phyloP scores from a whole-genome alignment of 2,797 vertebrate genomes.

The Phalanger gymnotis region DNA sequence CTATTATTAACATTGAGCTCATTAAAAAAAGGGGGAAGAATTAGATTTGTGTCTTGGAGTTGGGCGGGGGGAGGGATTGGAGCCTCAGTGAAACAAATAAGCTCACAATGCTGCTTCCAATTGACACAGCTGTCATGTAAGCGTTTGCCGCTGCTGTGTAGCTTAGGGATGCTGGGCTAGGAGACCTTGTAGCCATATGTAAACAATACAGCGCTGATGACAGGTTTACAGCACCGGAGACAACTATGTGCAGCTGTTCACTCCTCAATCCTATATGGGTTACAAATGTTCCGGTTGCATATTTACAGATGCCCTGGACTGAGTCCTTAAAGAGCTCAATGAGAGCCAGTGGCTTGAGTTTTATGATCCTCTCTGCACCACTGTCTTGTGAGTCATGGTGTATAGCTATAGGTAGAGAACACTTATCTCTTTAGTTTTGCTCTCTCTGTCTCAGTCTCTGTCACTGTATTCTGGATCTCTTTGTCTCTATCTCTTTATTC shows the following conservation, averaged over 20 bases:
- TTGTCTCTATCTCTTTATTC: not conserved
- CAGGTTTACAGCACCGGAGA: slow-evolving; percentile 85
- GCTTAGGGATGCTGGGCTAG: slow-evolving; percentile 74
- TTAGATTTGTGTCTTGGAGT: slow-evolving; percentile 83
- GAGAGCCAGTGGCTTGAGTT: slow-evolving; percentile 5
- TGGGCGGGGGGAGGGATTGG: slow-evolving; percentile 48
- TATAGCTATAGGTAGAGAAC: accelerated
- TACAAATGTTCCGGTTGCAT: slow-evolving; percentile 77
- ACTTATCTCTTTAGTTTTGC: not conserved
- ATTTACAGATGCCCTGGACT: slow-evolving; percentile 68
- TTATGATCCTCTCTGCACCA: slow-evolving; percentile 13
- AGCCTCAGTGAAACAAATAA: slow-evolving; percentile 80
- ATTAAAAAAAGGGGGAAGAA: slow-evolving; percentile 82
- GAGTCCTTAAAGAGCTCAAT: not conserved
- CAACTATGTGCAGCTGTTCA: slow-evolving; percentile 83
- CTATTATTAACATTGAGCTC: slow-evolving; percentile 86
- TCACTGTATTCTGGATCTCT: not conserved
- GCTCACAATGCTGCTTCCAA: slow-evolving; percentile 76
- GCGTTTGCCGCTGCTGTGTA: slow-evolving; percentile 67
- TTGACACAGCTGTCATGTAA: slow-evolving; percentile 85
- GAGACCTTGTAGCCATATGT: slow-evolving; percentile 85
- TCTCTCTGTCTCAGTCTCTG: not conserved
- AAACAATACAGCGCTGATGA: slow-evolving; percentile 83
- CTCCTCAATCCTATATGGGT: slow-evolving; percentile 74
- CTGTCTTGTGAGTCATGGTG: not conserved